phyloP scores from a whole-genome alignment of 37 sponge, comb jelly and placozoan species.

The Agelas oroides region DNA sequence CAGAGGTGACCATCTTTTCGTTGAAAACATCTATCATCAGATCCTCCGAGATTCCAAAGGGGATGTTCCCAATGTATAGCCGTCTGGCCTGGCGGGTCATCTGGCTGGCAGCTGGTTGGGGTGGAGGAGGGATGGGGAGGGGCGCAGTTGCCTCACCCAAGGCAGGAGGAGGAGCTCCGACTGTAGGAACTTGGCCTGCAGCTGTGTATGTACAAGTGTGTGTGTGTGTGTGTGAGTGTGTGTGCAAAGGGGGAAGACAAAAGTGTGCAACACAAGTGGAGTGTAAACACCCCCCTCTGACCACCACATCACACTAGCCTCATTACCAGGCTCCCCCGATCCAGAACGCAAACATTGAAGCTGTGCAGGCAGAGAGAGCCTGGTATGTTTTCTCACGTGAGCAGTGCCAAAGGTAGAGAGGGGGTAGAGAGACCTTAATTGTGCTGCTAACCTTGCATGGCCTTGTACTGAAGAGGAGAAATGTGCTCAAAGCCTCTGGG shows the following conservation, averaged over 20 bases:
- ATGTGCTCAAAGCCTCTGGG: conserved; percentile 99
- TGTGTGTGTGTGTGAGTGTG: too few species aligned
- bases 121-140: conserved; percentile 90
- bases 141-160: conserved; percentile 83
- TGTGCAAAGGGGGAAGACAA: too few species aligned
- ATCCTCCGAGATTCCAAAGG: conserved; percentile 98
- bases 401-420: too few species aligned
- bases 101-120: conserved; percentile 95
- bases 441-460: conserved; percentile 89
- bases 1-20: conserved; percentile 89
- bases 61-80: conserved; percentile 99
- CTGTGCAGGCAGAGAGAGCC: too few species aligned
- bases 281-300: too few species aligned
- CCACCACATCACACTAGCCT: too few species aligned
- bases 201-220: conserved; percentile 53
- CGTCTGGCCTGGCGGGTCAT: conserved; percentile 97
- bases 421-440: too few species aligned
- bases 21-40: conserved; percentile 94
- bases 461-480: conserved; percentile 99
- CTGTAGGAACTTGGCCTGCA: conserved; percentile 94
- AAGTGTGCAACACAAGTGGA: too few species aligned
- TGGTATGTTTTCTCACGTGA: too few species aligned
- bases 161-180: conserved; percentile 89
- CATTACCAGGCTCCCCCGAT: too few species aligned
- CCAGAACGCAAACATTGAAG: too few species aligned